Evolutionary conservation across 2,797 vertebrate genomes (phyloP).

Genomic region (Pyrocephalus nanus): DNA sequence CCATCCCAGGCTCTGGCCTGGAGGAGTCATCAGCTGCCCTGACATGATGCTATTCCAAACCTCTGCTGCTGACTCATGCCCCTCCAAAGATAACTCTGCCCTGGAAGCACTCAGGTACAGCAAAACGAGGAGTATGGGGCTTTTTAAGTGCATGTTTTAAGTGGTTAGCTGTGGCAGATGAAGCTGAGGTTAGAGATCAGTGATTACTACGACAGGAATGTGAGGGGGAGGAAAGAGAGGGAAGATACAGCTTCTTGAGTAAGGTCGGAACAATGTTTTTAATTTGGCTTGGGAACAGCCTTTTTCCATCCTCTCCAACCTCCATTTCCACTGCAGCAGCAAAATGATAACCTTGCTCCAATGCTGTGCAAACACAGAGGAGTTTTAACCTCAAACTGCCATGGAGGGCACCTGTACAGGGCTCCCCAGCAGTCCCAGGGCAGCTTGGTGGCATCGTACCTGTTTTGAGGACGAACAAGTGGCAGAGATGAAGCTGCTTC

Average conservation of each 20-base stretch:
- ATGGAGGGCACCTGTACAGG: background rate
- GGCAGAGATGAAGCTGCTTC: background rate
- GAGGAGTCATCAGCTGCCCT: background rate
- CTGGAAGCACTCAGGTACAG: background rate
- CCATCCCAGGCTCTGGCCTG: background rate
- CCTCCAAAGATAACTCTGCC: constrained; percentile 11
- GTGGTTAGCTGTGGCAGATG: constrained; percentile 1
- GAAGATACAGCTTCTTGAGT: constrained; percentile 51
- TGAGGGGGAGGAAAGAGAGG: constrained; percentile 60
- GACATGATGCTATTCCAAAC: background rate
- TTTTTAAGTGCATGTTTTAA: background rate
- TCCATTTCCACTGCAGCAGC: background rate
- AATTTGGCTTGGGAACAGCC: constrained; percentile 37
- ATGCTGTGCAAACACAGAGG: background rate
- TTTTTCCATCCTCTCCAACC: background rate
- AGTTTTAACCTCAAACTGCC: background rate
- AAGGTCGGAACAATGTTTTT: constrained; percentile 61
- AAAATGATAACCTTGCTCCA: background rate
- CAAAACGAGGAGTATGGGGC: background rate
- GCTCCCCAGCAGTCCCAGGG: background rate
- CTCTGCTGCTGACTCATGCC: background rate
- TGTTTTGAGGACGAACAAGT: background rate
- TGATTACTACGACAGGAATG: constrained; percentile 60
- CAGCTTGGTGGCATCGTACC: background rate
- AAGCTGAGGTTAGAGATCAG: constrained; percentile 62